Conservation (phyloP, 2,113 vertebrate genomes). For the Hyla sarda region DNA sequence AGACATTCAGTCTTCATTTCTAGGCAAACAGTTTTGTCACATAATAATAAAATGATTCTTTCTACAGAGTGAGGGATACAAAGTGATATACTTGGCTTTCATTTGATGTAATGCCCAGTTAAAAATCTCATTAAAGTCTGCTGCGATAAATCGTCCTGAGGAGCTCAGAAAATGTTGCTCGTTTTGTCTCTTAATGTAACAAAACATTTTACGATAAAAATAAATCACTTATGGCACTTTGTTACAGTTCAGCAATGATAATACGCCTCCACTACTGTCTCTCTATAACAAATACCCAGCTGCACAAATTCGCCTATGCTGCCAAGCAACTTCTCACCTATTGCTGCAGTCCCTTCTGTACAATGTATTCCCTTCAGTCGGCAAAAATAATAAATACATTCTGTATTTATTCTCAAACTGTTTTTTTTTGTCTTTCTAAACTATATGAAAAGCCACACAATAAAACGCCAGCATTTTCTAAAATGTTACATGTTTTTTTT, state of each 20-base stretch:
- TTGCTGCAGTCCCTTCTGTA: slow-evolving; percentile 12
- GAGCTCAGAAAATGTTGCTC: not conserved
- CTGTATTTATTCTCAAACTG: no score
- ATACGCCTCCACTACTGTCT: slow-evolving; percentile 29
- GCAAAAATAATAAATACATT: no score
- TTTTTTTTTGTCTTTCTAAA: no score
- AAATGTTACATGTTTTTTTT: no score
- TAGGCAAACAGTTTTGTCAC: not conserved
- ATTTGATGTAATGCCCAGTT: not conserved
- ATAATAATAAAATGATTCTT: not conserved
- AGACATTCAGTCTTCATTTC: not conserved
- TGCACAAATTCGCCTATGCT: slow-evolving; percentile 28
- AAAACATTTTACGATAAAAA: slow-evolving; percentile 40
- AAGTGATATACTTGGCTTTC: not conserved
- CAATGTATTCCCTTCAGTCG: no score
- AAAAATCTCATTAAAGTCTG: not conserved
- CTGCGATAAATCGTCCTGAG: not conserved
- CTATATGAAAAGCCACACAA: no score
- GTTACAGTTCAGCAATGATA: slow-evolving; percentile 20
- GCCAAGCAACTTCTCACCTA: slow-evolving; percentile 41
- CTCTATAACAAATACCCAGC: slow-evolving; percentile 19
- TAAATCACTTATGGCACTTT: slow-evolving; percentile 3
- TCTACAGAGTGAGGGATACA: not conserved
- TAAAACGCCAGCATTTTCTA: no score
- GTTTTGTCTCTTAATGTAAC: not conserved